Percentiles rank a stretch among this genome's conserved stretches.
Conservation (phyloP, 2,888 invertebrate species). For the Eremobia ochroleuca region DNA sequence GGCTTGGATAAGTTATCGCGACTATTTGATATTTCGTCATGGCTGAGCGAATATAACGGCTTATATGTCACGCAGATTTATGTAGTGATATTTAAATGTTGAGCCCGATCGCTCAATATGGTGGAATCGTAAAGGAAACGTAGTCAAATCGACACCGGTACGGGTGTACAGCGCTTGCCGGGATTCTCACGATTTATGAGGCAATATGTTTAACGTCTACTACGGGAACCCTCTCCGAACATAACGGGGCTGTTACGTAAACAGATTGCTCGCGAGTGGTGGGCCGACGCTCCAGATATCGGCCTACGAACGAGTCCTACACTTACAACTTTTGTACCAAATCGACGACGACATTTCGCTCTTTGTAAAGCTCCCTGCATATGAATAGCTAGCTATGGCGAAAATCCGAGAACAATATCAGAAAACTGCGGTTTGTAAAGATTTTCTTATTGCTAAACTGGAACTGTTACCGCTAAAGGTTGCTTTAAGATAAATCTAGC, state of each 20-base stretch:
- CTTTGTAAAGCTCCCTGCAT: constrained; percentile 75
- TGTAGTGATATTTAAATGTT: constrained; percentile 72
- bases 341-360: constrained; percentile 76
- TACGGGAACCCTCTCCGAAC: constrained; percentile 89
- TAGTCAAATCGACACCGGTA: constrained; percentile 89
- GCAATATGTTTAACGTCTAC: constrained; percentile 91
- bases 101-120: constrained; percentile 82
- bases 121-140: constrained; percentile 88
- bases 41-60: constrained; percentile 46
- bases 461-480: constrained; percentile 19
- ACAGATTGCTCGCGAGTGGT: constrained; percentile 90
- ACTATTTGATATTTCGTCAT: constrained; percentile 57
- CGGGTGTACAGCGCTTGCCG: constrained; percentile 85
- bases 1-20: constrained; percentile 20
- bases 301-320: constrained; percentile 83
- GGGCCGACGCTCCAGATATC: constrained; percentile 84
- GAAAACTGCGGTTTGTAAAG: constrained; percentile 63
- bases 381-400: constrained; percentile 70
- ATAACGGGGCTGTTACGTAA: constrained; percentile 91
- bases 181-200: constrained; percentile 91
- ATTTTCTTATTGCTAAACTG: constrained; percentile 46
- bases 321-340: constrained; percentile 82
- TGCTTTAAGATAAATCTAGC: constrained; percentile 7
- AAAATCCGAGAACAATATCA: constrained; percentile 70
- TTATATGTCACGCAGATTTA: constrained; percentile 64